Evolutionary conservation across 2,888 invertebrate genomes (phyloP).

Genomic region (Troides oblongomaculatus): DNA sequence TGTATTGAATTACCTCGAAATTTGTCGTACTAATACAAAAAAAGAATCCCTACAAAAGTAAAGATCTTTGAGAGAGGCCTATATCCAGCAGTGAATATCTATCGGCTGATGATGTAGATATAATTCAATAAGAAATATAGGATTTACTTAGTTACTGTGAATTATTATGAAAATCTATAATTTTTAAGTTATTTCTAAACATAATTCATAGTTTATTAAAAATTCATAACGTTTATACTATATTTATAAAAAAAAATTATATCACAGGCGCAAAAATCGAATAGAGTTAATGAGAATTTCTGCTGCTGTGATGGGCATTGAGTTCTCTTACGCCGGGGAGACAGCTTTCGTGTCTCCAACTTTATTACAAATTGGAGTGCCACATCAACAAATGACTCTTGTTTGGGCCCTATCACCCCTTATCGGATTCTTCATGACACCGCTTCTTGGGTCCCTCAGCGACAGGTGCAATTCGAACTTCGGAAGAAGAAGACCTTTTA

Average conservation of each 20-base stretch:
- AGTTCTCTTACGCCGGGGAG: conserved; percentile 98
- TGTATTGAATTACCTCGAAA: too few relatives aligned
- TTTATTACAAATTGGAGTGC: conserved; percentile 93
- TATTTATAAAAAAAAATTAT: background rate
- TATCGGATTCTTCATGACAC: conserved; percentile 96
- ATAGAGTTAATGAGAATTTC: conserved; percentile 92
- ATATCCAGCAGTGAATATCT: too few relatives aligned
- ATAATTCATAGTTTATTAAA: too few relatives aligned
- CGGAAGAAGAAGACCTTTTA: conserved; percentile 95
- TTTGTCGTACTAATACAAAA: too few relatives aligned
- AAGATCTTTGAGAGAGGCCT: too few relatives aligned
- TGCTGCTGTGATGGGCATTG: conserved; percentile 97
- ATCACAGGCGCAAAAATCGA: conserved; percentile 86
- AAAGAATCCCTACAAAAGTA: too few relatives aligned
- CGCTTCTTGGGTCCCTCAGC: conserved; percentile 93
- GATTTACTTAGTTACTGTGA: too few relatives aligned
- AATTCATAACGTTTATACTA: too few relatives aligned
- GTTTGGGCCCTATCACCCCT: conserved; percentile 97
- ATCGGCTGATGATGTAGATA: too few relatives aligned
- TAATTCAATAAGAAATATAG: too few relatives aligned
- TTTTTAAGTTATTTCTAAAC: too few relatives aligned
- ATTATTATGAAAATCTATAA: too few relatives aligned
- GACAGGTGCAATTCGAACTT: conserved; percentile 90
- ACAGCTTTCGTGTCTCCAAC: conserved; percentile 98
- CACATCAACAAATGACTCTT: conserved; percentile 95